These are phyloP conservation scores for Melipona quadrifasciata DNA, from an alignment of 1,140 invertebrate genomes.

Conservation along the genomic window DNA sequence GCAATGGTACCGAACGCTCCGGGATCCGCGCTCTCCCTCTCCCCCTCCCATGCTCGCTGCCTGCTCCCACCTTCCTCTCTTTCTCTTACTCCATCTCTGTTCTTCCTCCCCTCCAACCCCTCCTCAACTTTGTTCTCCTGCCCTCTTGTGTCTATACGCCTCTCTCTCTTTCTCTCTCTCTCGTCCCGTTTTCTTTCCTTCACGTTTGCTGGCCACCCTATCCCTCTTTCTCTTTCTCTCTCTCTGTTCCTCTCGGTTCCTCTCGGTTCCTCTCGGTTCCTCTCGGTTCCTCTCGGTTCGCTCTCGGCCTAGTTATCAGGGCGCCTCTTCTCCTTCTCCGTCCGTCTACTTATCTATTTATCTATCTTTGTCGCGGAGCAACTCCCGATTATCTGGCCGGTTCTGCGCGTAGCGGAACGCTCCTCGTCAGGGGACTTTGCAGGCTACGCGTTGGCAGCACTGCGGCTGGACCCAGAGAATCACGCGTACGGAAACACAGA, in stretches of 20 bases:
- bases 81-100: background rate
- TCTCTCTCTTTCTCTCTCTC: constrained; percentile 15
- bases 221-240: background rate
- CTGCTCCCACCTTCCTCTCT: background rate
- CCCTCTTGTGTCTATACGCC: constrained; percentile 28
- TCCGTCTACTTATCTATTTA: constrained; percentile 50
- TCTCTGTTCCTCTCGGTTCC: background rate
- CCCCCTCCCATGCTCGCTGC: background rate
- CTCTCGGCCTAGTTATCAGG: constrained; percentile 42
- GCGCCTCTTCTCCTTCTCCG: constrained; percentile 13
- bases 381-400: constrained; percentile 19
- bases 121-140: constrained; percentile 39
- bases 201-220: background rate
- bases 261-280: background rate
- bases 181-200: background rate
- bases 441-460: constrained; percentile 1
- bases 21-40: constrained; percentile 45
- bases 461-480: background rate
- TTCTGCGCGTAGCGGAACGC: constrained; percentile 6
- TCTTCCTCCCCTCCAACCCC: constrained; percentile 1
- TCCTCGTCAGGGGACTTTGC: constrained; percentile 4
- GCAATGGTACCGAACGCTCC: constrained; percentile 73
- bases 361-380: constrained; percentile 35
- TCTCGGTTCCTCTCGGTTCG: constrained; percentile 17
- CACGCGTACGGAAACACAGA: background rate